Percentiles rank a stretch among this genome's conserved stretches.
Evolutionary conservation across 1,140 invertebrate genomes (phyloP).

Genomic region (Pseudoatta argentina): DNA sequence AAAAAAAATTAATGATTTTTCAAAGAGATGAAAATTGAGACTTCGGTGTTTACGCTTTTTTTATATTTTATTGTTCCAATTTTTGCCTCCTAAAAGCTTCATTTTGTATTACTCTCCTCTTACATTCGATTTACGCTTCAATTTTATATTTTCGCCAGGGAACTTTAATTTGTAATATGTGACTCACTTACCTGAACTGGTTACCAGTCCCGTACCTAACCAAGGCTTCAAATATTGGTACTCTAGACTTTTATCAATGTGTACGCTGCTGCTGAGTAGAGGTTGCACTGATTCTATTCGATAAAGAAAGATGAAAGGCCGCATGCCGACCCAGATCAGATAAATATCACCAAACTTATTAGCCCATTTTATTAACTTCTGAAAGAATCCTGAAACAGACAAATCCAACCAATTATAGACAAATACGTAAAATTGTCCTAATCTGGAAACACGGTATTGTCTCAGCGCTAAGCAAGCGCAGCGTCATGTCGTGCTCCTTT

Average conservation of each 20-base stretch:
- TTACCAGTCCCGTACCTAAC: slow-evolving; percentile 89
- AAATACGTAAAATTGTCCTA: background rate
- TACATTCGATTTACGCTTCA: too few relatives aligned
- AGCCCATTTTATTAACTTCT: slow-evolving; percentile 76
- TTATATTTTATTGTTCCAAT: too few relatives aligned
- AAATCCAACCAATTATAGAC: background rate
- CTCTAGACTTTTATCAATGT: slow-evolving; percentile 88
- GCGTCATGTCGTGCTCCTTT: too few relatives aligned
- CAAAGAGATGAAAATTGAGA: too few relatives aligned
- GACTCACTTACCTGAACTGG: slow-evolving; percentile 83
- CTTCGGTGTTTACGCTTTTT: too few relatives aligned
- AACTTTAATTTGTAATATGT: background rate
- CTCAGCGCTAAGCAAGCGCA: too few relatives aligned
- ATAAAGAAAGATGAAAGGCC: slow-evolving; percentile 81
- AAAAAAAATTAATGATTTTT: too few relatives aligned
- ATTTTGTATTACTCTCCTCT: too few relatives aligned
- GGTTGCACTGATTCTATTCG: slow-evolving; percentile 79
- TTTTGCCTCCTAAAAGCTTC: too few relatives aligned
- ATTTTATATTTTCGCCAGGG: background rate
- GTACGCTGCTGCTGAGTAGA: slow-evolving; percentile 82
- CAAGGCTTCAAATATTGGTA: slow-evolving; percentile 89
- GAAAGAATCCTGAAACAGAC: slow-evolving; percentile 78
- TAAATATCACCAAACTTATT: slow-evolving; percentile 79
- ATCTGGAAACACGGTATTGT: background rate
- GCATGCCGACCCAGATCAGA: slow-evolving; percentile 79